Percentiles rank a stretch among this genome's conserved stretches.
phyloP scores from a whole-genome alignment of 2,797 vertebrate genomes.

The Darevskia mixta region DNA sequence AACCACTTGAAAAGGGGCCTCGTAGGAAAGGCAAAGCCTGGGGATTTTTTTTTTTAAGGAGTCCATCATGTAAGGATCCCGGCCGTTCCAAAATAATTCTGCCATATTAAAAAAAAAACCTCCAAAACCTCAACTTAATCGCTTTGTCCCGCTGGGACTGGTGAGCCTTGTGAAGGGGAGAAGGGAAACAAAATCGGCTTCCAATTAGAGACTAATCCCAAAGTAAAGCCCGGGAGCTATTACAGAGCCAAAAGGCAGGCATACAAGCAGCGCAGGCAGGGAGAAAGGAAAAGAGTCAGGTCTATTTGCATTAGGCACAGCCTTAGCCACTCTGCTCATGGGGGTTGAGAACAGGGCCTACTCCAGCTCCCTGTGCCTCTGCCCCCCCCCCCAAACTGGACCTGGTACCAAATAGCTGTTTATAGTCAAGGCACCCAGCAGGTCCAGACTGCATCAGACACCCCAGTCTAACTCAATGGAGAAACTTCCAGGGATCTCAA shows the following conservation, averaged over 20 bases:
- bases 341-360: neutral
- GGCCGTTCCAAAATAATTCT: constrained; percentile 83
- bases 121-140: constrained; percentile 85
- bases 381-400: neutral
- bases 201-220: constrained; percentile 86
- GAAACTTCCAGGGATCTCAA: neutral
- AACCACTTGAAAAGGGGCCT: constrained; percentile 84
- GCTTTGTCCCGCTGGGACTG: constrained; percentile 82
- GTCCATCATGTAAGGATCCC: constrained; percentile 79
- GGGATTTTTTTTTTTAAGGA: constrained; percentile 76
- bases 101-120: constrained; percentile 78
- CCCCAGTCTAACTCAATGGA: neutral
- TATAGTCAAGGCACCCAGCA: neutral
- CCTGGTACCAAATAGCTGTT: neutral
- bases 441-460: neutral
- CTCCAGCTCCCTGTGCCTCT: neutral
- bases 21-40: constrained; percentile 81
- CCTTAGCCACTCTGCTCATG: constrained; percentile 41
- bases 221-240: constrained; percentile 78
- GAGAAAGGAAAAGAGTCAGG: constrained; percentile 42
- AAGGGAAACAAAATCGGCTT: constrained; percentile 79
- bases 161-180: constrained; percentile 77
- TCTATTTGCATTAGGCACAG: constrained; percentile 5
- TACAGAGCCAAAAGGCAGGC: constrained; percentile 64
- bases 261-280: constrained; percentile 46